A percentile compares a stretch with the other conserved stretches of the same genome.
These are phyloP conservation scores for Xestobium rufovillosum DNA, from an alignment of 2,888 invertebrate species.

Conservation along the genomic window DNA sequence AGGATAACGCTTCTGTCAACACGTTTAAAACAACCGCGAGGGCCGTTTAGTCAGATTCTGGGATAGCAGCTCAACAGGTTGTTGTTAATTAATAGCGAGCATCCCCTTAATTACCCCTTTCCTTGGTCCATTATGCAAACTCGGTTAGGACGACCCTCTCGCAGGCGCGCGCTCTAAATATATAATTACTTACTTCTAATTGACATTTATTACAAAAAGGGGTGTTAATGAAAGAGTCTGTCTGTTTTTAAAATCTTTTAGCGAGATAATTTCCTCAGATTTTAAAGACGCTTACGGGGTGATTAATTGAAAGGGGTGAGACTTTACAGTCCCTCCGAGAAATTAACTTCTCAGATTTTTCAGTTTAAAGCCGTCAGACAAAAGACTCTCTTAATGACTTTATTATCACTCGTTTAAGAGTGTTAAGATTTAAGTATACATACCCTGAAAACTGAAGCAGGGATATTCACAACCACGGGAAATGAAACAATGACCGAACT, in stretches of 20 bases:
- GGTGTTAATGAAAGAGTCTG: conserved; percentile 42
- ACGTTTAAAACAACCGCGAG: conserved; percentile 30
- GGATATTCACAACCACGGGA: too few species aligned
- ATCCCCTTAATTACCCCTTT: conserved; percentile 45
- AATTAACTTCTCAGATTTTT: too few species aligned
- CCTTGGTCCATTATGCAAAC: conserved; percentile 44
- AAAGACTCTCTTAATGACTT: too few species aligned
- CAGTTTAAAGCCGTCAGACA: too few species aligned
- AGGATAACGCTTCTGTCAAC: conserved; percentile 19
- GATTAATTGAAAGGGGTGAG: conserved; percentile 41
- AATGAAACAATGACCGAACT: too few species aligned
- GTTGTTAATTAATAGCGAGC: conserved; percentile 42
- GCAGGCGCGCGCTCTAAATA: conserved; percentile 33
- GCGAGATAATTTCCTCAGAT: conserved; percentile 39
- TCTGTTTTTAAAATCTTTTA: conserved; percentile 38
- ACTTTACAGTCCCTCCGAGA: too few species aligned
- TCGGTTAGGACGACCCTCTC: conserved; percentile 28
- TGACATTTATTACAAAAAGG: conserved; percentile 43
- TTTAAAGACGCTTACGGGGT: conserved; percentile 31
- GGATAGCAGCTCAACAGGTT: conserved; percentile 37
- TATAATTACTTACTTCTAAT: conserved; percentile 43
- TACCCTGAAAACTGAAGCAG: too few species aligned
- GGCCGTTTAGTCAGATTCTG: conserved; percentile 32
- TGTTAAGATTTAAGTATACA: too few species aligned
- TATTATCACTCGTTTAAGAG: too few species aligned